Percentiles rank a stretch among this genome's conserved stretches.
Evolutionary conservation across 2,797 vertebrate genomes (phyloP).

Genomic region (Enteromius thamalakanensis): DNA sequence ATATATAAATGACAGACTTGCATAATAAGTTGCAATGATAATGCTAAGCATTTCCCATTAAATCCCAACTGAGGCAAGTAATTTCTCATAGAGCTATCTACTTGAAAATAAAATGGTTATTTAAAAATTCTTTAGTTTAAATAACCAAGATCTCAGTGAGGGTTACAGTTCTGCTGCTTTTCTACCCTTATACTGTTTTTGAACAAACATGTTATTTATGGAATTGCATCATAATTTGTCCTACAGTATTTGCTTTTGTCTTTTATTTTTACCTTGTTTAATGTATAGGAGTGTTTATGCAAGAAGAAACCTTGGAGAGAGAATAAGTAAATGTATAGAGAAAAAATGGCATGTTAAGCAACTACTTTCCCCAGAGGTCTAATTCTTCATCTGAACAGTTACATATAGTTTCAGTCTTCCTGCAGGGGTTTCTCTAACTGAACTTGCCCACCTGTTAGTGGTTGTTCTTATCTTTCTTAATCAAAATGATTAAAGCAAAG

Average conservation of each 20-base stretch:
- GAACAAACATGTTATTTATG: neutral
- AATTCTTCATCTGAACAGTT: conserved; percentile 37
- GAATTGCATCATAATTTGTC: neutral
- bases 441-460: conserved; percentile 13
- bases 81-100: neutral
- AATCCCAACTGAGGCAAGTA: neutral
- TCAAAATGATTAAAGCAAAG: neutral
- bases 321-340: neutral
- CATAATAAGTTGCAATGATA: neutral
- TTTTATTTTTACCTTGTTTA: neutral
- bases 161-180: neutral
- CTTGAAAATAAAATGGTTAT: neutral
- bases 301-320: neutral
- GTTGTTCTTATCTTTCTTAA: neutral
- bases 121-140: neutral
- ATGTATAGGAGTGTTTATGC: neutral
- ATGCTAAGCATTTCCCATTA: neutral
- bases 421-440: neutral
- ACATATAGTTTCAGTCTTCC: neutral
- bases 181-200: neutral
- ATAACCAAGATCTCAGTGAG: neutral
- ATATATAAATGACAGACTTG: neutral
- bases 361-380: conserved; percentile 8
- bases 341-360: conserved; percentile 14
- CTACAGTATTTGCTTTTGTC: neutral